Evolutionary conservation across 2,797 vertebrate species (phyloP).

Genomic region (Oreortyx pictus): DNA sequence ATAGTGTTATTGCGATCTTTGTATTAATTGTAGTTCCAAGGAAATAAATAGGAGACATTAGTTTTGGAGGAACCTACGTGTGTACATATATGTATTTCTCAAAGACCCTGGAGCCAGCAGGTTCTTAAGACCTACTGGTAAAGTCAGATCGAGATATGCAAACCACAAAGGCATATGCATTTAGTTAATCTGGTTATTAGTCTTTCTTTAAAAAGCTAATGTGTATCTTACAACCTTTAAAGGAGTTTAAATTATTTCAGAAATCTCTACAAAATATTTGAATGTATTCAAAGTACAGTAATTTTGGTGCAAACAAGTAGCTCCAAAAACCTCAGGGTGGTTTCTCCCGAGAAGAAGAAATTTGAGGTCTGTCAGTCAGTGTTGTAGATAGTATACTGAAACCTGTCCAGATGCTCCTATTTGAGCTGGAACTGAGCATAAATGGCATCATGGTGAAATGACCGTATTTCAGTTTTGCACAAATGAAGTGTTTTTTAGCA

Average conservation of each 20-base stretch:
- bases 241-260: not conserved
- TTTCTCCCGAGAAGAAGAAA: not conserved
- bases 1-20: no score
- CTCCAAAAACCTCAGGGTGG: not conserved
- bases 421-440: not conserved
- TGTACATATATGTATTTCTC: not conserved
- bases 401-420: not conserved
- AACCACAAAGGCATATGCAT: not conserved
- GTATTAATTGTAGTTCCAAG: no score
- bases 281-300: not conserved
- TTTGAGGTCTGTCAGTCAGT: rapidly evolving
- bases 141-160: not conserved
- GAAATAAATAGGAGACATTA: no score
- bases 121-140: not conserved
- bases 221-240: not conserved
- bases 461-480: not conserved
- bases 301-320: not conserved
- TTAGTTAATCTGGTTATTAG: not conserved
- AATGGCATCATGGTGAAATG: not conserved
- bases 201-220: not conserved
- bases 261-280: not conserved
- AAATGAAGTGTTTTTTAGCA: not conserved
- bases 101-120: not conserved
- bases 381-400: not conserved
- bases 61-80: not conserved